phyloP scores from a whole-genome alignment of 2,888 invertebrate species.

The Morpho deidamia region DNA sequence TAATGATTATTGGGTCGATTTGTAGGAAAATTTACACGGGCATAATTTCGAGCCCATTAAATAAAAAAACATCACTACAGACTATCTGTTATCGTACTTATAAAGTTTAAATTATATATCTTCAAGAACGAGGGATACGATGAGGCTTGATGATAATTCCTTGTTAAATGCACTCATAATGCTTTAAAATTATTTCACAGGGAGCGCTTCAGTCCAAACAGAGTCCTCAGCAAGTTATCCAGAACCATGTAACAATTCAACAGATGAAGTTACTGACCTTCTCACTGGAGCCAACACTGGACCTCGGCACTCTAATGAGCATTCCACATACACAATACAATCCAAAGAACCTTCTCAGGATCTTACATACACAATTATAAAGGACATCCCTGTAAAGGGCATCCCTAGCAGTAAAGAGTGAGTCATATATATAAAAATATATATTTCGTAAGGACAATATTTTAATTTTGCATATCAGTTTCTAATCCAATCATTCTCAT shows the following conservation, averaged over 20 bases:
- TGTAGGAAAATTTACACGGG: too few relatives aligned
- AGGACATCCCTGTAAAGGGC: conserved; percentile 51
- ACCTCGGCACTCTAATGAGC: conserved; percentile 26
- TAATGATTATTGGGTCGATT: too few relatives aligned
- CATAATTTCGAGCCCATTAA: too few relatives aligned
- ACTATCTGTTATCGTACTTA: too few relatives aligned
- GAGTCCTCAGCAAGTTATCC: conserved; percentile 69
- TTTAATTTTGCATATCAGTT: too few relatives aligned
- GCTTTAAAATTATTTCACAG: conserved; percentile 29
- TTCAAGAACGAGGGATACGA: too few relatives aligned
- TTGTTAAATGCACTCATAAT: too few relatives aligned
- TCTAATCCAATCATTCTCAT: too few relatives aligned
- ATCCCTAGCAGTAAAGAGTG: conserved; percentile 56
- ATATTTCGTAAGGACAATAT: too few relatives aligned
- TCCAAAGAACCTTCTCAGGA: conserved; percentile 36
- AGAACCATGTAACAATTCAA: conserved; percentile 66
- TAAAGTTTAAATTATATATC: too few relatives aligned
- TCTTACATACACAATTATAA: conserved; percentile 51
- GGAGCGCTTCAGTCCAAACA: conserved; percentile 56
- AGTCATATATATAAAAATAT: conserved; percentile 29
- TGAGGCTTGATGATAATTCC: too few relatives aligned
- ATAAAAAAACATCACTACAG: too few relatives aligned
- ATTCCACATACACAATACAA: conserved; percentile 47
- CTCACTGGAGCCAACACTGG: conserved; percentile 41
- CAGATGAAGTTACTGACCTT: conserved; percentile 57